phyloP scores from a whole-genome alignment of 2,888 invertebrate species.

The Piscicola geometra region DNA sequence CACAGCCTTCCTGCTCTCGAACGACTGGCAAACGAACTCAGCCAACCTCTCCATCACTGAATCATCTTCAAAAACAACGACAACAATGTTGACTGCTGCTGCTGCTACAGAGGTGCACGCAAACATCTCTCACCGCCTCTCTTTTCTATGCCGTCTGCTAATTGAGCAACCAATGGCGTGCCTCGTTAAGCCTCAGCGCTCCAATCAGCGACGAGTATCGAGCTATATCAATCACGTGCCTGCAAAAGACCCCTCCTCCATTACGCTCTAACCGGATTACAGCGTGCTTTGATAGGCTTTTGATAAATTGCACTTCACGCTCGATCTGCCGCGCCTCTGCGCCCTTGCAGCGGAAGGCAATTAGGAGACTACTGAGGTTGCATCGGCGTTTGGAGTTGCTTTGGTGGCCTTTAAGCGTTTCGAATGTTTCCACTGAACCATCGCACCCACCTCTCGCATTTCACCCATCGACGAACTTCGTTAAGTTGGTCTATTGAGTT shows the following conservation, averaged over 20 bases:
- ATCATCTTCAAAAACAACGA: background rate
- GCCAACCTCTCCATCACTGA: slow-evolving; percentile 48
- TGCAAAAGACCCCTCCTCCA: background rate
- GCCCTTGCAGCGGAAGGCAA: too few species aligned
- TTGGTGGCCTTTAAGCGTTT: too few species aligned
- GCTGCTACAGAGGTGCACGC: background rate
- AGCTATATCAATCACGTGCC: background rate
- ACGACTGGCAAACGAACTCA: slow-evolving; percentile 51
- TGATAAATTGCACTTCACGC: background rate
- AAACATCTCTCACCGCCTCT: background rate
- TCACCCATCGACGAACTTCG: too few species aligned
- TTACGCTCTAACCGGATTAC: background rate
- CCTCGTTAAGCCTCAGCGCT: background rate
- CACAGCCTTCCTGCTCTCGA: slow-evolving; percentile 41
- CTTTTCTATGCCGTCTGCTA: background rate
- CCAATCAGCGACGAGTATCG: background rate
- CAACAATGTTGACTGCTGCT: background rate
- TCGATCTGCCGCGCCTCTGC: too few species aligned
- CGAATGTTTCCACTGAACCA: too few species aligned
- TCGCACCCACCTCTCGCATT: too few species aligned
- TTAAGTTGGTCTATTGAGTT: too few species aligned
- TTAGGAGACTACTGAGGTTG: too few species aligned
- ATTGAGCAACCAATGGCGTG: background rate
- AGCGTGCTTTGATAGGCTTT: background rate
- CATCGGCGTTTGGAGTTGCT: too few species aligned